These are phyloP conservation scores for Kryptopterus vitreolus DNA, from an alignment of 2,797 vertebrate genomes.

Conservation along the genomic window DNA sequence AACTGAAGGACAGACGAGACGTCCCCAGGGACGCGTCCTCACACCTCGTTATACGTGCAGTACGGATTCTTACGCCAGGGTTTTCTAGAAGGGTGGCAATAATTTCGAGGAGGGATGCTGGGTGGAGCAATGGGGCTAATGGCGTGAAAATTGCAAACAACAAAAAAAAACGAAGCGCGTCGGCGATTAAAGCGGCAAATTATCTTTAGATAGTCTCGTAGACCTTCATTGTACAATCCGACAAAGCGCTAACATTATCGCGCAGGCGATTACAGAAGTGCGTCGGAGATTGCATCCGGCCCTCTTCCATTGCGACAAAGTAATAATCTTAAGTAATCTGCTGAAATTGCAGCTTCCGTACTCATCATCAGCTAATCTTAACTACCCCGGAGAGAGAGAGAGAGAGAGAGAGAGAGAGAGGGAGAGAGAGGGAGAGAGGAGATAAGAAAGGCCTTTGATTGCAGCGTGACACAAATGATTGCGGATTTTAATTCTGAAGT, in stretches of 20 bases:
- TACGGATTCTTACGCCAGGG: too few relatives aligned
- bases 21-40: neutral
- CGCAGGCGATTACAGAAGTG: neutral
- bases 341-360: slow-evolving; percentile 8
- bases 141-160: neutral
- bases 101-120: too few relatives aligned
- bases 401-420: neutral
- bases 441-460: slow-evolving; percentile 25
- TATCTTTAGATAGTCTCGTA: neutral
- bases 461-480: slow-evolving; percentile 48
- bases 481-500: slow-evolving; percentile 57
- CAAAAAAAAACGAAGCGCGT: neutral
- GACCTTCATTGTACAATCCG: neutral
- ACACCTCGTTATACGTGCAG: neutral
- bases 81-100: too few relatives aligned
- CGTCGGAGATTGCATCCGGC: too few relatives aligned
- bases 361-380: slow-evolving; percentile 19
- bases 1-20: neutral
- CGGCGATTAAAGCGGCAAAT: neutral
- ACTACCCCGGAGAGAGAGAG: slow-evolving; percentile 7
- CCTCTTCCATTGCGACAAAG: neutral
- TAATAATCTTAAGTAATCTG: slow-evolving; percentile 10
- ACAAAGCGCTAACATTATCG: neutral
- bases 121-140: too few relatives aligned
- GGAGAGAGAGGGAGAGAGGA: neutral